phyloP scores from a whole-genome alignment of 2,888 invertebrate genomes.

The Heliconius aoede region DNA sequence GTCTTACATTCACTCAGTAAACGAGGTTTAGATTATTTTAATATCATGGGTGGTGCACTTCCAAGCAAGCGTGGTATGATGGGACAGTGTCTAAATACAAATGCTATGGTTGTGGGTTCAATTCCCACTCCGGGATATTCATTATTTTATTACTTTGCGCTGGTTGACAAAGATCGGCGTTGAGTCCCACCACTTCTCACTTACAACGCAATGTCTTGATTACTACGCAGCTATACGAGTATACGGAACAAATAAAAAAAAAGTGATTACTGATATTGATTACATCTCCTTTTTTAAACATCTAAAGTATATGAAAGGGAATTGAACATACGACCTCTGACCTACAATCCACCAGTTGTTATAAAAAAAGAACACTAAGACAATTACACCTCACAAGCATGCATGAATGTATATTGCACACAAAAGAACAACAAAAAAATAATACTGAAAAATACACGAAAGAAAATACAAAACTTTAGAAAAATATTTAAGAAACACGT shows the following conservation, averaged over 20 bases:
- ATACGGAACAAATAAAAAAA: too few species aligned
- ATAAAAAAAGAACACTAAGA: background rate
- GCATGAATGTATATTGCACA: background rate
- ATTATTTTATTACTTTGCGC: too few species aligned
- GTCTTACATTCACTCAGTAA: too few species aligned
- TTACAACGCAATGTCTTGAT: background rate
- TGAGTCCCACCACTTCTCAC: background rate
- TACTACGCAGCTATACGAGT: too few species aligned
- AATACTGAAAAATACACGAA: slow-evolving; percentile 3
- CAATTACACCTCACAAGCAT: background rate
- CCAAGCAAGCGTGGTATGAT: too few species aligned
- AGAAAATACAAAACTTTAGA: slow-evolving; percentile 11
- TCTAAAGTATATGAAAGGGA: background rate
- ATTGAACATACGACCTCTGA: background rate
- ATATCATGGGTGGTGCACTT: too few species aligned
- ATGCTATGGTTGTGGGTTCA: too few species aligned
- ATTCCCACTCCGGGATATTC: too few species aligned
- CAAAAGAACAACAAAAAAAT: background rate
- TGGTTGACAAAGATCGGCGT: background rate
- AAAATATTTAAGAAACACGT: slow-evolving; percentile 26
- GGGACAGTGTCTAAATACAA: too few species aligned
- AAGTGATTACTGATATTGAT: too few species aligned
- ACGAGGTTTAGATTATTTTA: too few species aligned
- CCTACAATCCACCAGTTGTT: background rate
- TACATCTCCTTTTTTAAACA: too few species aligned